Percentiles rank a stretch among this genome's conserved stretches.
Evolutionary conservation across 2,888 invertebrate genomes (phyloP).

Genomic region (Platycheirus rosarum): DNA sequence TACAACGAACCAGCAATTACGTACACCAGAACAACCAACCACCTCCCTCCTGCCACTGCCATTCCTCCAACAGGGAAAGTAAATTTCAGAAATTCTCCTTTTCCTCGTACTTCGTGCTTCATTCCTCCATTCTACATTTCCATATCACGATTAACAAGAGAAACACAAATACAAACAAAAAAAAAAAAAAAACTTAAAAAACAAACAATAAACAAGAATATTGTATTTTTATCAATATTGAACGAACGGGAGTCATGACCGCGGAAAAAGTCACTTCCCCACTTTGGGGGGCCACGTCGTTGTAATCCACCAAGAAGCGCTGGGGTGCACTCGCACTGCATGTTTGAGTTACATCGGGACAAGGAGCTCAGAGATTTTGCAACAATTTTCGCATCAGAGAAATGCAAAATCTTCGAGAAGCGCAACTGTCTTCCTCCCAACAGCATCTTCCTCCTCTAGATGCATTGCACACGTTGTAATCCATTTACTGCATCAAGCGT

Average conservation of each 20-base stretch:
- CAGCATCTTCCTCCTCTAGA: conserved; percentile 39
- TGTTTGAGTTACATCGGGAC: conserved; percentile 83
- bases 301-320: conserved; percentile 61
- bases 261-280: conserved; percentile 56
- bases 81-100: conserved; percentile 19
- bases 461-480: conserved; percentile 50
- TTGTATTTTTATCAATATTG: conserved; percentile 28
- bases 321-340: conserved; percentile 82
- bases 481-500: conserved; percentile 18
- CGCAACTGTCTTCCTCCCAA: conserved; percentile 44
- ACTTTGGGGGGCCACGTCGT: conserved; percentile 31
- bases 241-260: conserved; percentile 60
- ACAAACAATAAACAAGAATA: conserved; percentile 22
- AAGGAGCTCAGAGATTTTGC: conserved; percentile 82
- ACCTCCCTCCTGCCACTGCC: no score
- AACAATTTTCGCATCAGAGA: conserved; percentile 75
- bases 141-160: conserved; percentile 11
- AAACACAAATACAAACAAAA: conserved; percentile 9
- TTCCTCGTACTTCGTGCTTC: conserved; percentile 8
- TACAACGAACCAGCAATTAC: conserved; percentile 12
- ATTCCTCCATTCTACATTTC: no score
- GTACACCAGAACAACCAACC: conserved; percentile 5
- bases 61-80: conserved; percentile 75
- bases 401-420: conserved; percentile 70
- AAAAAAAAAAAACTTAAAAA: conserved; percentile 1